Evolutionary conservation across 2,797 vertebrate species (phyloP), one percentile per base, ranked within the genome.

Genomic region (Coluber constrictor): DNA sequence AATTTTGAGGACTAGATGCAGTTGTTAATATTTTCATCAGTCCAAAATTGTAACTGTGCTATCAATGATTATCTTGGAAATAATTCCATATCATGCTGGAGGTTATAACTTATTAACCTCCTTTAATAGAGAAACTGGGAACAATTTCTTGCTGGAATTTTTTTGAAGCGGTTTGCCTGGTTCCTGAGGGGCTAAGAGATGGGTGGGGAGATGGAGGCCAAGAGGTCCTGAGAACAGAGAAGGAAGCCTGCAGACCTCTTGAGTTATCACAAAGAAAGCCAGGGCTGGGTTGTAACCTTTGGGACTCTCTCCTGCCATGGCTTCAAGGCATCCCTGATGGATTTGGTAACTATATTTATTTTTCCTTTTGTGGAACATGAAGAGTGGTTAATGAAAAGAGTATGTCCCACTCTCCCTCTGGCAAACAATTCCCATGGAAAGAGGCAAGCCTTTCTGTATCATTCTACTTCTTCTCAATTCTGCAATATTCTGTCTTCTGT

Each of bases 401-500:
- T 51, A 60, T 90, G 88, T 90, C 63, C n/a, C 89, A 51, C 25
- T 54, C 11, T 51, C 74, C 47, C 54, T 59, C 74, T 12, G 13
- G 57, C 60, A 79, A n/a, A 16, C 43, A 83, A 86, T 90, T 92
- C 70, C 43, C 92, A 90, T 43, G 86, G 63, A 92, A 74, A n/a
- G 87, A 37, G 9, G 70, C n/a, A 25, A 79, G 32, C 3, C 6
- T 3, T 74, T 79, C 60, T 25, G 16, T 23, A 9, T 29, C 6
- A 32, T 79, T 51, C 87, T 16, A 8, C 32, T 51, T 79, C 87
- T 79, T 15, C 55, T 32, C 60, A 51, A 47, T 47, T 43, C 54
- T n/a, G 25, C 54, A 25, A 92, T 11, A 23, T 57, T 15, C 37
- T 1, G 1, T 29, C 70, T 57, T 12, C 3, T 15, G 57, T 11